A percentile compares a stretch with the other conserved stretches of the same genome.
Conservation (phyloP, 1,140 invertebrate species). For the Heliconius congener region DNA sequence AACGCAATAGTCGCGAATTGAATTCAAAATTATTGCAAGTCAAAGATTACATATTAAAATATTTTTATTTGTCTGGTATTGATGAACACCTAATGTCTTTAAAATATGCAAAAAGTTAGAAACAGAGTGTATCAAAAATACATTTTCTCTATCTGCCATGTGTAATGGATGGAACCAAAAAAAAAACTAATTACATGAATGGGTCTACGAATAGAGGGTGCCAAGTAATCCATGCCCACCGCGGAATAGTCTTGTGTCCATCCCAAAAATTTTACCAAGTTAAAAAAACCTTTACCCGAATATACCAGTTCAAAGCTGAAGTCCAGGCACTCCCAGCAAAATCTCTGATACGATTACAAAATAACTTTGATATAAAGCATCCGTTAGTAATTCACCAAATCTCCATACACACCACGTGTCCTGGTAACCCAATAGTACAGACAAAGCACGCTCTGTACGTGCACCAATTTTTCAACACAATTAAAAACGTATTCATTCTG, state of each 20-base stretch:
- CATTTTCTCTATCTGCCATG: neutral
- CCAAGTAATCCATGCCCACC: too few species aligned
- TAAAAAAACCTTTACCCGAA: too few species aligned
- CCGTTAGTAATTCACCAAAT: neutral
- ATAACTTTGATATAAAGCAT: neutral
- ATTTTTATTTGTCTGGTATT: neutral
- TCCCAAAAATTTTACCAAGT: too few species aligned
- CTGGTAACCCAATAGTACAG: neutral
- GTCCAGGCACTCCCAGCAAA: too few species aligned
- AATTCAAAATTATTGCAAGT: too few species aligned
- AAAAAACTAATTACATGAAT: neutral
- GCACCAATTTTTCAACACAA: slow-evolving; percentile 38
- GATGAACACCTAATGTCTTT: too few species aligned
- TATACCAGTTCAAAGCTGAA: too few species aligned
- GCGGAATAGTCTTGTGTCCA: too few species aligned
- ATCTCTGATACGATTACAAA: neutral
- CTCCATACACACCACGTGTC: neutral
- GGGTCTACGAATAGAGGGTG: too few species aligned
- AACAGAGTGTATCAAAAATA: neutral
- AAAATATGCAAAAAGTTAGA: neutral
- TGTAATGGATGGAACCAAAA: neutral
- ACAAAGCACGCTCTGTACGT: neutral
- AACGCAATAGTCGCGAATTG: too few species aligned
- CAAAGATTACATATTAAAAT: too few species aligned
- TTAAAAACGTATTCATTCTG: slow-evolving; percentile 51